These are phyloP conservation scores for Pachliopta kotzebuea DNA, from an alignment of 2,888 invertebrate genomes.

Conservation along the genomic window DNA sequence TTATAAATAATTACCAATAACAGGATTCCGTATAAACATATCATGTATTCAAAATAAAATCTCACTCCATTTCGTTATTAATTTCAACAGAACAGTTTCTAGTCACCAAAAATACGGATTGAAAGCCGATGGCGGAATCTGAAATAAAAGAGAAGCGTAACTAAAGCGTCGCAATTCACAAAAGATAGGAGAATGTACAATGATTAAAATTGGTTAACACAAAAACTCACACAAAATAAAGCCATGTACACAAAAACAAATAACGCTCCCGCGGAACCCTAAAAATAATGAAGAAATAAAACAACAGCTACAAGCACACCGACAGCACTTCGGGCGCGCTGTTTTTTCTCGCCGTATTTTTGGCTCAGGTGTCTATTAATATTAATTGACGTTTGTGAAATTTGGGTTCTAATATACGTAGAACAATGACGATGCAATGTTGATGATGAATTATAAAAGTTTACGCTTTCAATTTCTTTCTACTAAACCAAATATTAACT, in stretches of 20 bases:
- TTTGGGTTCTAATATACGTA: slow-evolving; percentile 41
- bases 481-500: slow-evolving; percentile 30
- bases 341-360: slow-evolving; percentile 39
- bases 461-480: slow-evolving; percentile 36
- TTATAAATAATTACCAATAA: slow-evolving; percentile 25
- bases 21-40: slow-evolving; percentile 22
- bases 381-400: slow-evolving; percentile 46
- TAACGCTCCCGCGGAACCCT: slow-evolving; percentile 38
- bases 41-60: not conserved
- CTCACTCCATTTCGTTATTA: not conserved
- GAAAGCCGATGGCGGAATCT: slow-evolving; percentile 12
- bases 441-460: slow-evolving; percentile 34
- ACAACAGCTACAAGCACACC: slow-evolving; percentile 32
- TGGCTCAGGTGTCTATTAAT: slow-evolving; percentile 46
- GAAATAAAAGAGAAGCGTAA: slow-evolving; percentile 27
- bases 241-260: slow-evolving; percentile 28
- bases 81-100: not conserved
- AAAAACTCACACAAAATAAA: slow-evolving; percentile 27
- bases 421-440: slow-evolving; percentile 44
- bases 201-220: slow-evolving; percentile 26
- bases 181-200: slow-evolving; percentile 26
- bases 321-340: slow-evolving; percentile 30
- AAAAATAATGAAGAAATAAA: slow-evolving; percentile 35
- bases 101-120: slow-evolving; percentile 12
- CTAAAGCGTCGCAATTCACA: slow-evolving; percentile 25